Percentiles rank a stretch among this genome's conserved stretches.
Conservation (phyloP, 2,113 vertebrate species). For the Daboia siamensis region DNA sequence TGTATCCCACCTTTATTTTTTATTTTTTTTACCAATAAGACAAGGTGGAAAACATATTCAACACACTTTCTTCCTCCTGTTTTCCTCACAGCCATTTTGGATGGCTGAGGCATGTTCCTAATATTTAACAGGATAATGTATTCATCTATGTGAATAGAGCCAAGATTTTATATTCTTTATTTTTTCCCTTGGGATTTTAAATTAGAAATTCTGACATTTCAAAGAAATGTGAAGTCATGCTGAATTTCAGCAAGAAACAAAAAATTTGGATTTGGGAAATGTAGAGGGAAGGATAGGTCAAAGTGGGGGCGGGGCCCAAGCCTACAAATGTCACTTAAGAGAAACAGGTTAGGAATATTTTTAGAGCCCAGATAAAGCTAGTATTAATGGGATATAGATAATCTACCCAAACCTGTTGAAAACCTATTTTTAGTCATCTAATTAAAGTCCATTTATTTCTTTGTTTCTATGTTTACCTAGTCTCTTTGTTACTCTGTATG, state of each 20-base stretch:
- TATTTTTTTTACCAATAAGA: neutral
- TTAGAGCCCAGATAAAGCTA: neutral
- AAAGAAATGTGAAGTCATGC: neutral
- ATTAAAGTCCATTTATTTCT: neutral
- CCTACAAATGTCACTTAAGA: neutral
- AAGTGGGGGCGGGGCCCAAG: neutral
- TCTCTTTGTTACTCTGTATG: neutral
- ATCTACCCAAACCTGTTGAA: neutral
- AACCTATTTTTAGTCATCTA: neutral
- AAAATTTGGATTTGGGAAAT: neutral
- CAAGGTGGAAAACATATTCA: neutral
- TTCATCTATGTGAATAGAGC: neutral
- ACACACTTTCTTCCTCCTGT: neutral
- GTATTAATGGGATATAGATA: neutral
- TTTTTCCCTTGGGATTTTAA: neutral
- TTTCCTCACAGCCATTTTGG: neutral
- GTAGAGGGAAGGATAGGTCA: neutral
- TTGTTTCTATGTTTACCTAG: neutral
- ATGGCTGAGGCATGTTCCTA: neutral
- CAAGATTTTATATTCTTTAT: neutral
- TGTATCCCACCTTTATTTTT: neutral
- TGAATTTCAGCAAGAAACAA: neutral
- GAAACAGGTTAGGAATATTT: neutral
- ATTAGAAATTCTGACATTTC: neutral
- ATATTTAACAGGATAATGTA: neutral